These are phyloP conservation scores for Pseudomugil gertrudae DNA, from an alignment of 2,797 vertebrate genomes.

Conservation along the genomic window DNA sequence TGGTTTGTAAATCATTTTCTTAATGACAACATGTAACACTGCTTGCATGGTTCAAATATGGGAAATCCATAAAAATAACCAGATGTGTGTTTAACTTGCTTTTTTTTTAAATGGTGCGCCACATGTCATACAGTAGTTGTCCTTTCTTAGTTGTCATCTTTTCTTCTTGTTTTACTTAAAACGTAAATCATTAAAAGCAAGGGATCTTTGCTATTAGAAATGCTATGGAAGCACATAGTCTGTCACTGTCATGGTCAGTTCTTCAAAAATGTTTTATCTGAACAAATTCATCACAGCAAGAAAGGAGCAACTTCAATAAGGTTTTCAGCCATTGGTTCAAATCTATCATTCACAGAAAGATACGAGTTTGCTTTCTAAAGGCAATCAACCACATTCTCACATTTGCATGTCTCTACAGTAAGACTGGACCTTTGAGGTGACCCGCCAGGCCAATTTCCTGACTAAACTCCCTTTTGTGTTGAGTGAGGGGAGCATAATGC, in stretches of 20 bases:
- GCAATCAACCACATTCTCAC: constrained; percentile 62
- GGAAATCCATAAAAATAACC: constrained; percentile 43
- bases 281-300: constrained; percentile 71
- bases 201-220: constrained; percentile 86
- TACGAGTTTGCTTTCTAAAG: constrained; percentile 60
- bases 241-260: constrained; percentile 82
- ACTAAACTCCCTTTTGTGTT: constrained; percentile 63
- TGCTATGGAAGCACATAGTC: constrained; percentile 88
- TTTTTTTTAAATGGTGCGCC: constrained; percentile 27
- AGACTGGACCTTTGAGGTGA: constrained; percentile 47
- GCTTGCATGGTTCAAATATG: constrained; percentile 40
- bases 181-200: constrained; percentile 49
- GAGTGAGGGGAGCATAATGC: constrained; percentile 72
- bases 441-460: constrained; percentile 59
- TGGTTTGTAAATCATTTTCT: constrained; percentile 28
- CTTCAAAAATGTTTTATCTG: constrained; percentile 61
- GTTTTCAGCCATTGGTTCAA: constrained; percentile 56
- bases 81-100: constrained; percentile 31
- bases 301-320: constrained; percentile 44
- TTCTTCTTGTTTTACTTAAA: constrained; percentile 75
- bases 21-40: constrained; percentile 39
- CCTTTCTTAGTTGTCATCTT: constrained; percentile 63
- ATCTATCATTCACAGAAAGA: constrained; percentile 66
- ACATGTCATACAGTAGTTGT: constrained; percentile 9
- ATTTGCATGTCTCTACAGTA: constrained; percentile 55